A percentile compares a stretch with the other conserved stretches of the same genome.
These are phyloP conservation scores for Myiozetetes cayanensis DNA, from an alignment of 2,113 vertebrate species.

Conservation along the genomic window DNA sequence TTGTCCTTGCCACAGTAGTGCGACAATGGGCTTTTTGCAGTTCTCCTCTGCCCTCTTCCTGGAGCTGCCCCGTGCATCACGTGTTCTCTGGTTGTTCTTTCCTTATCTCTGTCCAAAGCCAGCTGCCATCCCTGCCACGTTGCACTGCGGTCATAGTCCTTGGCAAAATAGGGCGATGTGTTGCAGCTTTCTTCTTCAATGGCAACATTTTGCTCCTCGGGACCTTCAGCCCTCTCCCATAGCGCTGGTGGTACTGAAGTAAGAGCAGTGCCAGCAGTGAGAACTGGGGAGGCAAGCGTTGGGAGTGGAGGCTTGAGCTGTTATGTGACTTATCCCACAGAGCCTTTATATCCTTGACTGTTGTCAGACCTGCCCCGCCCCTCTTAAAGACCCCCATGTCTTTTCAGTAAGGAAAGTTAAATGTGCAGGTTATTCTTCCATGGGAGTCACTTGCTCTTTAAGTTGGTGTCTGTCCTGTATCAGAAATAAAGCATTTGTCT, in stretches of 20 bases:
- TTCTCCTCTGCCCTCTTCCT: not conserved
- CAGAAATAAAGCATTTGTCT: not conserved
- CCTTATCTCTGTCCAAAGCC: slow-evolving; percentile 21
- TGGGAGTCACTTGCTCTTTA: not conserved
- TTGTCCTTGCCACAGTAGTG: not conserved
- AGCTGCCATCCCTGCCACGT: not conserved
- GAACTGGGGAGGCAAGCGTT: not conserved
- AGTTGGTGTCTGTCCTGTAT: not conserved
- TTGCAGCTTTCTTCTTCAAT: not conserved
- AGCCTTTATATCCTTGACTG: not conserved
- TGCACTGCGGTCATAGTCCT: not conserved
- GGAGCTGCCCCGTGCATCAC: not conserved
- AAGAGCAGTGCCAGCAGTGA: not conserved
- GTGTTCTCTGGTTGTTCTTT: not conserved
- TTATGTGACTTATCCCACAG: not conserved
- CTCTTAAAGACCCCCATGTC: not conserved
- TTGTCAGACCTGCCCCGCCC: not conserved
- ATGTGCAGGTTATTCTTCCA: not conserved
- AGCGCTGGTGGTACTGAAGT: not conserved
- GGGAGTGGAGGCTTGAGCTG: not conserved
- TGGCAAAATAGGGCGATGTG: not conserved
- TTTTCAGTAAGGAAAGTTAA: not conserved
- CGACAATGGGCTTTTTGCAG: not conserved
- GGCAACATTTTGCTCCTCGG: not conserved
- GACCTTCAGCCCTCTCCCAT: not conserved